A percentile compares a stretch with the other conserved stretches of the same genome.
These are phyloP conservation scores for Pipistrellus nathusii DNA, from an alignment of 2,797 vertebrate genomes.

Conservation along the genomic window DNA sequence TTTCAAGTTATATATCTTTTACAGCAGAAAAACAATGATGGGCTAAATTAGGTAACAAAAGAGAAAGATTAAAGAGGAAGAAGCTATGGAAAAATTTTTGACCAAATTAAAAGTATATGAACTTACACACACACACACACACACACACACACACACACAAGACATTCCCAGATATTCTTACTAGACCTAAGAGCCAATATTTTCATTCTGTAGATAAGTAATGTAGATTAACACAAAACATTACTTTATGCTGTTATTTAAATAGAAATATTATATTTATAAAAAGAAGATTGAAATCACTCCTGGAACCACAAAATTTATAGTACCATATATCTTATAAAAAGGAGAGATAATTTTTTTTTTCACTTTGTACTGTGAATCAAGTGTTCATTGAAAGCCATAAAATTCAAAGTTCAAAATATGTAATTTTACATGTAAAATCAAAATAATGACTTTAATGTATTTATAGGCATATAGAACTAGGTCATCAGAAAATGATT, in stretches of 20 bases:
- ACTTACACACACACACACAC: neutral
- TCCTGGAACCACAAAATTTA: neutral
- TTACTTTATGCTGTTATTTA: neutral
- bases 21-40: neutral
- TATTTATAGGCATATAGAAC: neutral
- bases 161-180: neutral
- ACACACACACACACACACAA: neutral
- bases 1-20: neutral
- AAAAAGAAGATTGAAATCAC: neutral
- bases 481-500: neutral
- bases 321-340: neutral
- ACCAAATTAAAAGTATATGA: neutral
- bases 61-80: fast-evolving
- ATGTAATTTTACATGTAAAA: slow-evolving; percentile 4
- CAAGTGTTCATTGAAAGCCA: neutral
- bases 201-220: neutral
- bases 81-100: neutral
- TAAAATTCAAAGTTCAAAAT: neutral
- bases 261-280: neutral
- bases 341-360: neutral
- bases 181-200: neutral
- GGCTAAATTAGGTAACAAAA: neutral
- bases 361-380: neutral
- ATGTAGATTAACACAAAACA: neutral
- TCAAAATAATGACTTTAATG: neutral